These are phyloP conservation scores for Streptopelia turtur DNA, from an alignment of 2,797 vertebrate genomes.

Conservation along the genomic window DNA sequence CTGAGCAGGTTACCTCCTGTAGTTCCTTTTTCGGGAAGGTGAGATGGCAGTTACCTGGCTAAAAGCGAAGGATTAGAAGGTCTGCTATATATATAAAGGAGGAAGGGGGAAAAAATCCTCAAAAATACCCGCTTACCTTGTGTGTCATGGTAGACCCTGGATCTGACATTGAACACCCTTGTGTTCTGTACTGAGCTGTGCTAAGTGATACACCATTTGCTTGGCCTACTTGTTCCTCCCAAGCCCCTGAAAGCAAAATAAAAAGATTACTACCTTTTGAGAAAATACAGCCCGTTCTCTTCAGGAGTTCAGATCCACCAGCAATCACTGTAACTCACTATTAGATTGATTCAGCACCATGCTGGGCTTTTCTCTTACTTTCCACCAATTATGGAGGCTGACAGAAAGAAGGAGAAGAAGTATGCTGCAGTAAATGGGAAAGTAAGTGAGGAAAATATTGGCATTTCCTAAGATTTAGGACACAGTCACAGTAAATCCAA, in stretches of 20 bases:
- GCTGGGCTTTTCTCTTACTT: slow-evolving; percentile 43
- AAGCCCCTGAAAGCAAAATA: not conserved
- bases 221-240: not conserved
- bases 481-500: slow-evolving; percentile 44
- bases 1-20: not conserved
- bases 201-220: not conserved
- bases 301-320: not conserved
- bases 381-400: slow-evolving; percentile 12
- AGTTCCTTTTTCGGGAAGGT: not conserved
- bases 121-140: rapidly evolving
- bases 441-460: slow-evolving; percentile 36
- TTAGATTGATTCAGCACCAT: slow-evolving; percentile 23
- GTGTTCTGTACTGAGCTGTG: not conserved
- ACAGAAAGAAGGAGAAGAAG: slow-evolving; percentile 9
- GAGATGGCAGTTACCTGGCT: not conserved
- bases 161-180: not conserved
- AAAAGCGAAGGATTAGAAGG: not conserved
- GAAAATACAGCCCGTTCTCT: not conserved
- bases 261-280: slow-evolving; percentile 3
- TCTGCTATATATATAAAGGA: not conserved
- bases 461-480: slow-evolving; percentile 42
- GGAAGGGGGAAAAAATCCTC: not conserved
- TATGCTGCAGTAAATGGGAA: slow-evolving; percentile 16
- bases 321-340: not conserved
- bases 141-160: not conserved